Conservation (phyloP, 2,113 vertebrate species). For the Caranx ignobilis region DNA sequence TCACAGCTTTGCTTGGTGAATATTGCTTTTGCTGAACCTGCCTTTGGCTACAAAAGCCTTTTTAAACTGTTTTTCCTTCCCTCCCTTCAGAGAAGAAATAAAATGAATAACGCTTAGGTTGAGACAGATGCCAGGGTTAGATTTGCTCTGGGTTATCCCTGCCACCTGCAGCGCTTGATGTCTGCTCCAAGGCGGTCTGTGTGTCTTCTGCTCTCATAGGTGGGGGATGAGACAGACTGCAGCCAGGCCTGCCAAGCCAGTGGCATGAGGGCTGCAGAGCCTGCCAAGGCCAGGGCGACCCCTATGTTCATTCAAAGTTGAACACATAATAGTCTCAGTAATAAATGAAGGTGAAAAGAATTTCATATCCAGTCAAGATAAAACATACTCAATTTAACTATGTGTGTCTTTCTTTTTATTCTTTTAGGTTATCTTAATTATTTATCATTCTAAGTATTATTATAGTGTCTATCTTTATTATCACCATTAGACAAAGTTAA, state of each 20-base stretch:
- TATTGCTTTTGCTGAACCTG: neutral
- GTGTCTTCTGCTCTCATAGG: conserved; percentile 40
- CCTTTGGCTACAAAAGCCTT: conserved; percentile 3
- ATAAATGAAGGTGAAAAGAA: neutral
- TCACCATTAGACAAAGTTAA: too few species aligned
- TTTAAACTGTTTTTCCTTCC: neutral
- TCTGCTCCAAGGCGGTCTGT: conserved; percentile 41
- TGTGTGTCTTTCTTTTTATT: too few species aligned
- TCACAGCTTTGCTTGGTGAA: neutral
- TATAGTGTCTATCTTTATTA: too few species aligned
- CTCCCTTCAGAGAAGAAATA: neutral
- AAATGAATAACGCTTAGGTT: neutral
- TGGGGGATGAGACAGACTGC: conserved; percentile 55
- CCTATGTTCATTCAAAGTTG: conserved; percentile 10
- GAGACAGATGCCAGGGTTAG: conserved; percentile 43
- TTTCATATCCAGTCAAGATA: neutral
- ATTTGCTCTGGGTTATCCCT: conserved; percentile 51
- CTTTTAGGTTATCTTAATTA: too few species aligned
- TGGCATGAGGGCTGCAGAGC: conserved; percentile 14
- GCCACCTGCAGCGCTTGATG: conserved; percentile 49
- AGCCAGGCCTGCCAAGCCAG: conserved; percentile 47
- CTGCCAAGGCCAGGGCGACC: conserved; percentile 18
- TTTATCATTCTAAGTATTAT: too few species aligned
- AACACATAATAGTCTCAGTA: conserved; percentile 6
- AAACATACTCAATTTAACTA: too few species aligned